phyloP scores from a whole-genome alignment of 2,888 invertebrate genomes.

The Xestoiulus laeticollis region DNA sequence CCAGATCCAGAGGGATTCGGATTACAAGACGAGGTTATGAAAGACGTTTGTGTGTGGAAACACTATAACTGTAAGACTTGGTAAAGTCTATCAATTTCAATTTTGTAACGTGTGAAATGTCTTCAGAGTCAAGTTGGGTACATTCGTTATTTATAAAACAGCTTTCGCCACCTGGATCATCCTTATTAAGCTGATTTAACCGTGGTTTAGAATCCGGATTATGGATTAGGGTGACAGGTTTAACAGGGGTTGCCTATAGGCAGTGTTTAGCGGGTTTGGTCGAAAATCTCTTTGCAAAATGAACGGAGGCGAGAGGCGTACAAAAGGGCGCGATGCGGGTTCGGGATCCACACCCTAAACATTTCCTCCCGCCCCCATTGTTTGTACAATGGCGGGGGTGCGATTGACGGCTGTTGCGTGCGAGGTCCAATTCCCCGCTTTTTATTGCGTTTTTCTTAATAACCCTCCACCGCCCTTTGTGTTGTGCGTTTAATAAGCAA shows the following conservation, averaged over 20 bases:
- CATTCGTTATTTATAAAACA: background rate
- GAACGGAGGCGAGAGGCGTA: background rate
- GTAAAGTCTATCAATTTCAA: too few relatives aligned
- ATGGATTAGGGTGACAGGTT: background rate
- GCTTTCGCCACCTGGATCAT: background rate
- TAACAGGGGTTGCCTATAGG: conserved; percentile 8
- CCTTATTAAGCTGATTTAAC: background rate
- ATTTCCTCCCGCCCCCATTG: background rate
- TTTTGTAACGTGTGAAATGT: background rate
- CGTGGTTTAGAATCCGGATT: background rate
- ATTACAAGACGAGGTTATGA: background rate
- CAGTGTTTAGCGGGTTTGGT: background rate
- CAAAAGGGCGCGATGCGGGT: conserved; percentile 25
- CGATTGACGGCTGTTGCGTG: background rate
- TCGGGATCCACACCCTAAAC: background rate
- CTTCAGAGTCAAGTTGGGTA: background rate
- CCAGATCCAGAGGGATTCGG: conserved; percentile 5
- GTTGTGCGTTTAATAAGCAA: background rate
- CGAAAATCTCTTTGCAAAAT: background rate
- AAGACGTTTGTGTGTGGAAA: background rate
- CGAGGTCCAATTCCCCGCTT: background rate
- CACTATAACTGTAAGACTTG: background rate
- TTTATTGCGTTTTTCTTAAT: conserved; percentile 18
- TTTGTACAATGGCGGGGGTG: background rate
- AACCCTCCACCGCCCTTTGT: conserved; percentile 5